Evolutionary conservation across 1,140 invertebrate species (phyloP).

Genomic region (Venustaconcha ellipsiformis): DNA sequence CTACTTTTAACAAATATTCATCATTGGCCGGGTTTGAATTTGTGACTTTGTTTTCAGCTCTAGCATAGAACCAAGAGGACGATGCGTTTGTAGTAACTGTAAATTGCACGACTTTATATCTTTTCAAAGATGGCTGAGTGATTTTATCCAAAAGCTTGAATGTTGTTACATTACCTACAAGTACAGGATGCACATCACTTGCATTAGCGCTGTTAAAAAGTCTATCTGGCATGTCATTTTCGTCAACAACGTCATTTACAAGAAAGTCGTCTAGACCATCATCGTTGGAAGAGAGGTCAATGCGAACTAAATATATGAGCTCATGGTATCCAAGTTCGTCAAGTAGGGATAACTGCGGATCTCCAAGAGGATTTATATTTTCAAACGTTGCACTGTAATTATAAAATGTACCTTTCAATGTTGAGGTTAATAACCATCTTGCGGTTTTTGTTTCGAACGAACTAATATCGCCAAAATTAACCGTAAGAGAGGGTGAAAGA

Average conservation of each 20-base stretch:
- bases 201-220: slow-evolving; percentile 42
- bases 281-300: slow-evolving; percentile 27
- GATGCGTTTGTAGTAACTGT: slow-evolving; percentile 7
- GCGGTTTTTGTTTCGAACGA: slow-evolving; percentile 41
- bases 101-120: slow-evolving; percentile 8
- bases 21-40: not conserved
- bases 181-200: slow-evolving; percentile 16
- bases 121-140: not conserved
- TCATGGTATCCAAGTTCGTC: slow-evolving; percentile 41
- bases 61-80: slow-evolving; percentile 28
- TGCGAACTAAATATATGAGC: slow-evolving; percentile 39
- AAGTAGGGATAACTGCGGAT: slow-evolving; percentile 47
- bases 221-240: slow-evolving; percentile 34
- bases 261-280: slow-evolving; percentile 45
- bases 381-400: slow-evolving; percentile 50
- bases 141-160: not conserved
- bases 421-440: slow-evolving; percentile 43
- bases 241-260: slow-evolving; percentile 33
- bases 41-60: slow-evolving; percentile 30
- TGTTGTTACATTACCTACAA: slow-evolving; percentile 8
- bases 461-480: slow-evolving; percentile 45
- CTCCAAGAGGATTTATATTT: slow-evolving; percentile 49
- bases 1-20: slow-evolving; percentile 6
- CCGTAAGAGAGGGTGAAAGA: slow-evolving; percentile 35
- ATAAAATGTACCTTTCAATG: slow-evolving; percentile 41